These are phyloP conservation scores for Mellivora capensis DNA, from an alignment of 2,113 vertebrate species.

Conservation along the genomic window DNA sequence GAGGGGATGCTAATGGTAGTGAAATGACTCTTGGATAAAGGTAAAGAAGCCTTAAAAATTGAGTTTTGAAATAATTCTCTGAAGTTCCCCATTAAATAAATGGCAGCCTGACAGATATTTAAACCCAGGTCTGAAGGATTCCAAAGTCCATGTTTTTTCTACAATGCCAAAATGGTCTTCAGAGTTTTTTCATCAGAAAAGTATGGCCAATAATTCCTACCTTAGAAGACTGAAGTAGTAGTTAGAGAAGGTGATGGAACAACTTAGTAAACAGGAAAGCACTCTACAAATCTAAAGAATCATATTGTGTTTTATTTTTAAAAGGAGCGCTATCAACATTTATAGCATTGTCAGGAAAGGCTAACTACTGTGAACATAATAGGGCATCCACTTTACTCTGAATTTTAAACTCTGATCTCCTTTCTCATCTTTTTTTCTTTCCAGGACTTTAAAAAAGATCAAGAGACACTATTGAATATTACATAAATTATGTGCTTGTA, in stretches of 20 bases:
- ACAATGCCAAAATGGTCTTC: background rate
- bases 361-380: background rate
- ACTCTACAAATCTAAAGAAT: slow-evolving; percentile 16
- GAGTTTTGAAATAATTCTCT: background rate
- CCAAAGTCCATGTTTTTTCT: background rate
- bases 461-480: background rate
- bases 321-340: background rate
- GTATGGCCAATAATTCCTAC: background rate
- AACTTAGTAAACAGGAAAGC: background rate
- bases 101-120: background rate
- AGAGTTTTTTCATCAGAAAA: background rate
- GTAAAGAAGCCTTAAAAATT: background rate
- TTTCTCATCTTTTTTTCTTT: background rate
- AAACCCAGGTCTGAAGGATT: background rate
- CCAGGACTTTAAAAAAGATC: background rate
- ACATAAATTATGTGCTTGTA: background rate
- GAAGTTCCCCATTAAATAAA: background rate
- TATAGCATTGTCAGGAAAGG: background rate
- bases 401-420: background rate
- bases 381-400: background rate
- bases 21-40: background rate
- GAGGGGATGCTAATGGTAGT: background rate
- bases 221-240: background rate
- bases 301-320: background rate
- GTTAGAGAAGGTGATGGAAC: background rate